phyloP scores from a whole-genome alignment of 2,797 vertebrate species.

The Cirrhinus molitorella region DNA sequence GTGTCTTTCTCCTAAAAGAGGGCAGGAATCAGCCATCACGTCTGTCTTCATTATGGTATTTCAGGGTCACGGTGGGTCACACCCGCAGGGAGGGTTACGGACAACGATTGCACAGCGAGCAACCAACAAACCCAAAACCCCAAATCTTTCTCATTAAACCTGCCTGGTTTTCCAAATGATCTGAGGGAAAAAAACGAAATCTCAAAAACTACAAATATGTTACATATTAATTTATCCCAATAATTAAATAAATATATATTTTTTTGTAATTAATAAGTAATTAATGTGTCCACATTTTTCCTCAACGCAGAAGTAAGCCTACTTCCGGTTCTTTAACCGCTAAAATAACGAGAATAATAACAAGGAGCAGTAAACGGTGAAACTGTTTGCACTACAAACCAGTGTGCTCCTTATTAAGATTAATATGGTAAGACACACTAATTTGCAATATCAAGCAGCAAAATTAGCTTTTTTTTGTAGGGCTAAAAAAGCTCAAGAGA shows the following conservation, averaged over 20 bases:
- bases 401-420: too few relatives aligned
- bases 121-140: not conserved
- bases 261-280: not conserved
- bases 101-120: constrained; percentile 65
- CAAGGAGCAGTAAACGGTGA: too few relatives aligned
- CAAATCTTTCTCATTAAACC: constrained; percentile 52
- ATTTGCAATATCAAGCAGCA: too few relatives aligned
- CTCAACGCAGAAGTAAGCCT: too few relatives aligned
- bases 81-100: constrained; percentile 70
- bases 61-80: constrained; percentile 58
- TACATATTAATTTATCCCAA: not conserved
- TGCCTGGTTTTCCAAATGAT: not conserved
- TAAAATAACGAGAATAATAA: too few relatives aligned
- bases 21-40: constrained; percentile 27
- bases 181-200: not conserved
- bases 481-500: too few relatives aligned
- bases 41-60: constrained; percentile 44
- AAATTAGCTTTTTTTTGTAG: too few relatives aligned
- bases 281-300: not conserved
- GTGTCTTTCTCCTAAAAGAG: constrained; percentile 37
- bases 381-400: too few relatives aligned
- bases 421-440: too few relatives aligned
- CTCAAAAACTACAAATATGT: too few relatives aligned
- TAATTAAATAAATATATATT: not conserved
- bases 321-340: too few relatives aligned